Evolutionary conservation across 53 echinoderm and acorn worm genomes (phyloP).

Genomic region (Temnopleurus reevesii): DNA sequence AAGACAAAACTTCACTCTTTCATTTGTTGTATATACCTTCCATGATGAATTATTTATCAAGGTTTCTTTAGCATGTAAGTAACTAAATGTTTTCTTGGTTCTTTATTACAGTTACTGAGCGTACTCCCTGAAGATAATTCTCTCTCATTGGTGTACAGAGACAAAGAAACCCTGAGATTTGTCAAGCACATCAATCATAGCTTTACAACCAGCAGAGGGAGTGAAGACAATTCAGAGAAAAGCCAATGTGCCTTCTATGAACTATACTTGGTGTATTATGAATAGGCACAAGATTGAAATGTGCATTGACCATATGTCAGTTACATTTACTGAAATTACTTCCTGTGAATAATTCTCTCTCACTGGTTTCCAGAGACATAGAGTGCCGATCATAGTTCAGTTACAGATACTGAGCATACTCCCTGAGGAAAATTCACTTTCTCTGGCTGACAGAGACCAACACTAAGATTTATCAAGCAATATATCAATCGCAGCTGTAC

Average conservation of each 20-base stretch:
- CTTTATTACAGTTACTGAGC: constrained; percentile 73
- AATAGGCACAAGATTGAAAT: constrained; percentile 44
- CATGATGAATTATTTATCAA: too few species aligned
- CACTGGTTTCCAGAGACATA: too few species aligned
- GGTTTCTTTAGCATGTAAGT: too few species aligned
- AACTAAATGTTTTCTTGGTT: not conserved
- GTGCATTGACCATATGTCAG: not conserved
- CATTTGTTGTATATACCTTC: too few species aligned
- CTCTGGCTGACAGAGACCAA: constrained; percentile 91
- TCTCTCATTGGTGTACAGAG: constrained; percentile 92
- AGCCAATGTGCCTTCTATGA: constrained; percentile 72
- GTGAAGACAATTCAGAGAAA: not conserved
- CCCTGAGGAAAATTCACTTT: constrained; percentile 82
- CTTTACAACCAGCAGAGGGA: constrained; percentile 29
- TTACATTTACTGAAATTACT: too few species aligned
- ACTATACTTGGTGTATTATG: constrained; percentile 84
- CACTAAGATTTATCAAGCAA: constrained; percentile 76
- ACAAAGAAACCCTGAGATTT: constrained; percentile 92
- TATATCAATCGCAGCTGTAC: constrained; percentile 75
- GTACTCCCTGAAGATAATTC: constrained; percentile 86
- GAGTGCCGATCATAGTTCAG: too few species aligned
- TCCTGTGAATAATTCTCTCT: too few species aligned
- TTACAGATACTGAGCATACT: constrained; percentile 75
- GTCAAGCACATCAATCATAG: constrained; percentile 92
- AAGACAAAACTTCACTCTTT: too few species aligned